phyloP scores from a whole-genome alignment of 2,113 vertebrate species.

The Pseudopodoces humilis region DNA sequence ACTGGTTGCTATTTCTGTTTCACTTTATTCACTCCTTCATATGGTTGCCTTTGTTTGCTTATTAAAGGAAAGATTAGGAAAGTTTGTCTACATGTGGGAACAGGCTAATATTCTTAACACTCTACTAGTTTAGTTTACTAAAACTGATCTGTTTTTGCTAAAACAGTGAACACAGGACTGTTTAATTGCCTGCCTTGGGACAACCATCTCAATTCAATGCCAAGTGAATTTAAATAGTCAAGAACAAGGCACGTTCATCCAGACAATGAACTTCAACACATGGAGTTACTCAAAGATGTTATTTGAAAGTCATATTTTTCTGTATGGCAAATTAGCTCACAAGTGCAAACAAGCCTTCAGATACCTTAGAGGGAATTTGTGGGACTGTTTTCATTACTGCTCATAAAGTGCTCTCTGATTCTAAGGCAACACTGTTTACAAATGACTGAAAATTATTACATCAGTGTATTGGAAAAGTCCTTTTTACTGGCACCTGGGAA shows the following conservation, averaged over 20 bases:
- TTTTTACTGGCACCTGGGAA: neutral
- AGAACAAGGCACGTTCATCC: neutral
- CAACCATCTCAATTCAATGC: neutral
- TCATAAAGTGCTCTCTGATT: neutral
- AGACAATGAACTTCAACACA: neutral
- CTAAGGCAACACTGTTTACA: neutral
- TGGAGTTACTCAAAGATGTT: neutral
- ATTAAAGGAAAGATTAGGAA: neutral
- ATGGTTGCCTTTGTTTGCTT: neutral
- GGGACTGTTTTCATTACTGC: neutral
- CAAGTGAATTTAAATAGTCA: neutral
- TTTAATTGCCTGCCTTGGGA: neutral
- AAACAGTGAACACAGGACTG: neutral
- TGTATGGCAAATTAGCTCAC: neutral
- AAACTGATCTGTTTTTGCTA: neutral
- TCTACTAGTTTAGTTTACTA: neutral
- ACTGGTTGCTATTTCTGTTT: neutral
- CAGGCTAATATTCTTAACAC: neutral
- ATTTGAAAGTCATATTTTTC: neutral
- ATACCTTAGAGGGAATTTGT: neutral
- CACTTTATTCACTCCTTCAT: neutral
- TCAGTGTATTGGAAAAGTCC: neutral
- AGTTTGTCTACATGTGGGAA: neutral
- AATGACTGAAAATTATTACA: neutral
- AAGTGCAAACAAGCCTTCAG: neutral